phyloP scores from a whole-genome alignment of 2,888 invertebrate species.

The Hirtodrosophila cameraria region DNA sequence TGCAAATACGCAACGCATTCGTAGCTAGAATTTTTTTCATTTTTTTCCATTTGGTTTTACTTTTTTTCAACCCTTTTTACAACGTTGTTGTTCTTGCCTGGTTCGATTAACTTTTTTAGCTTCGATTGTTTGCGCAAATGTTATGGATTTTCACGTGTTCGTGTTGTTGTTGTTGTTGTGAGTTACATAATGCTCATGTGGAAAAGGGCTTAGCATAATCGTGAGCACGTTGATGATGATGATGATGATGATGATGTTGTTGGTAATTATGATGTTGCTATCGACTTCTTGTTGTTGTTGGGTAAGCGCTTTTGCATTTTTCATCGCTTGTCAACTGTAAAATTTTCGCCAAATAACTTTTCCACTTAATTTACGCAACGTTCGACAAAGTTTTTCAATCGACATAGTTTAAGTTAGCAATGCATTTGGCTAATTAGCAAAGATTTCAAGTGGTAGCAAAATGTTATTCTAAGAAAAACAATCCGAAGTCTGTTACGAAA shows the following conservation, averaged over 20 bases:
- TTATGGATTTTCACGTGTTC: slow-evolving; percentile 58
- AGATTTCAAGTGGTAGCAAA: slow-evolving; percentile 5
- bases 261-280: slow-evolving; percentile 24
- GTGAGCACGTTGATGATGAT: slow-evolving; percentile 39
- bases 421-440: slow-evolving; percentile 65
- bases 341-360: slow-evolving; percentile 43
- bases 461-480: not conserved
- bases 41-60: slow-evolving; percentile 9
- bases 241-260: slow-evolving; percentile 25
- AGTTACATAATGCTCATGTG: slow-evolving; percentile 44
- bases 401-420: slow-evolving; percentile 33
- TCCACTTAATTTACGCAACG: slow-evolving; percentile 51
- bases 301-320: slow-evolving; percentile 37
- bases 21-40: slow-evolving; percentile 32
- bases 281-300: slow-evolving; percentile 3
- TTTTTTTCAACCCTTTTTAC: slow-evolving; percentile 23
- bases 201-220: slow-evolving; percentile 36
- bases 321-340: slow-evolving; percentile 48
- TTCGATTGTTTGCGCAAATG: slow-evolving; percentile 57
- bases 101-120: slow-evolving; percentile 65
- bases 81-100: slow-evolving; percentile 17
- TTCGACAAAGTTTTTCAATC: slow-evolving; percentile 54
- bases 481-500: not conserved
- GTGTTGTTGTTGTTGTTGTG: slow-evolving; percentile 18
- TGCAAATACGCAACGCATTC: slow-evolving; percentile 58